Conservation (phyloP, 2,888 invertebrate species). For the Galeruca laticollis region DNA sequence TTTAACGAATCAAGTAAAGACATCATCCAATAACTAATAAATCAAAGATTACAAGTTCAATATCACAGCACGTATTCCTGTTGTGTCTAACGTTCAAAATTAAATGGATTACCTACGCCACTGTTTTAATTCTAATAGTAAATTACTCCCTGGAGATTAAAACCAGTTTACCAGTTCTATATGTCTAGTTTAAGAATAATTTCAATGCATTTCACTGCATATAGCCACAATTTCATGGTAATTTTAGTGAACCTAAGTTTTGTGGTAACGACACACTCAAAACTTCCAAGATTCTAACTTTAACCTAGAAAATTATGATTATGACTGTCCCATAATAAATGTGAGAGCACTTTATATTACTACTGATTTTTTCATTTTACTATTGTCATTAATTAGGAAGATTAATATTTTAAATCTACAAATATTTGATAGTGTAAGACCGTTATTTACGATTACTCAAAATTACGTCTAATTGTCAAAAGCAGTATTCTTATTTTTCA, state of each 20-base stretch:
- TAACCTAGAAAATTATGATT: neutral
- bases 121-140: conserved; percentile 12
- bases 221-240: conserved; percentile 23
- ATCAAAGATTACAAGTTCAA: no score
- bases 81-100: no score
- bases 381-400: neutral
- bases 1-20: no score
- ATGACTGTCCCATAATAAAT: neutral
- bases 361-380: neutral
- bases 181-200: conserved; percentile 17
- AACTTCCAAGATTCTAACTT: conserved; percentile 11
- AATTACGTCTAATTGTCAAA: no score
- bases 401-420: neutral
- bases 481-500: no score
- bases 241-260: conserved; percentile 14
- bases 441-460: no score
- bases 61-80: no score
- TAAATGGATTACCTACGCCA: neutral
- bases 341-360: no score
- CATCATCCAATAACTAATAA: no score
- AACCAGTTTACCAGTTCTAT: conserved; percentile 1
- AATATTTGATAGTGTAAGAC: no score
- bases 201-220: conserved; percentile 31
- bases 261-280: conserved; percentile 15
- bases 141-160: conserved; percentile 10